phyloP scores from a whole-genome alignment of 2,888 invertebrate species.

The Temnothorax ravouxi region DNA sequence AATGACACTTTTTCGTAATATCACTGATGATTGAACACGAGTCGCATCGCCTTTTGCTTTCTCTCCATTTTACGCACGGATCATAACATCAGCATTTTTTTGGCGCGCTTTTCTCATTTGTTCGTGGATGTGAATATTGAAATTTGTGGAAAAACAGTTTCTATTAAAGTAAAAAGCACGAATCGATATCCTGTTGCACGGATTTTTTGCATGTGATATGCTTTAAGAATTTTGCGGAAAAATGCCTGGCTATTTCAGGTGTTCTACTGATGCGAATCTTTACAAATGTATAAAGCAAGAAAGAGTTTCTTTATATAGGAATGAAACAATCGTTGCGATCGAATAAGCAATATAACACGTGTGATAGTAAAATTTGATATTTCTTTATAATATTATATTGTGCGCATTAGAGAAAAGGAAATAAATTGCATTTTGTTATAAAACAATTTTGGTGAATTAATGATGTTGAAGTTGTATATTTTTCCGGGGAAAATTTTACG shows the following conservation, averaged over 20 bases:
- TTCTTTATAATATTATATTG: not conserved
- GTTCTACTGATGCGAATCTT: not conserved
- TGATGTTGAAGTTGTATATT: not conserved
- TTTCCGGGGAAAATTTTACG: not conserved
- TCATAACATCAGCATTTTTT: not conserved
- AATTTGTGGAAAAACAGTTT: not conserved
- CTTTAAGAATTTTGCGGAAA: not conserved
- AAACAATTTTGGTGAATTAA: not conserved
- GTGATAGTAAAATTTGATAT: not conserved
- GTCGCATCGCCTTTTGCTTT: not conserved
- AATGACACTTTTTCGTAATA: not conserved
- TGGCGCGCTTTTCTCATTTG: not conserved
- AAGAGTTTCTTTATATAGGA: not conserved
- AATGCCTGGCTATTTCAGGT: not conserved
- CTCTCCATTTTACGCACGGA: not conserved
- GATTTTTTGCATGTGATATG: not conserved
- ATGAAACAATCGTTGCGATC: not conserved
- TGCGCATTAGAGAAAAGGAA: not conserved
- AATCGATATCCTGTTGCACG: not conserved
- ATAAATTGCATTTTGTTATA: not conserved
- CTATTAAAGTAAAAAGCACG: not conserved
- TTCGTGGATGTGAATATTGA: not conserved
- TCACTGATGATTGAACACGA: conserved; percentile 4
- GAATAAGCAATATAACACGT: not conserved
- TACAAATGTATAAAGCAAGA: not conserved